A percentile compares a stretch with the other conserved stretches of the same genome.
Evolutionary conservation across 2,888 invertebrate genomes (phyloP).

Genomic region (Halictus quadricinctus): DNA sequence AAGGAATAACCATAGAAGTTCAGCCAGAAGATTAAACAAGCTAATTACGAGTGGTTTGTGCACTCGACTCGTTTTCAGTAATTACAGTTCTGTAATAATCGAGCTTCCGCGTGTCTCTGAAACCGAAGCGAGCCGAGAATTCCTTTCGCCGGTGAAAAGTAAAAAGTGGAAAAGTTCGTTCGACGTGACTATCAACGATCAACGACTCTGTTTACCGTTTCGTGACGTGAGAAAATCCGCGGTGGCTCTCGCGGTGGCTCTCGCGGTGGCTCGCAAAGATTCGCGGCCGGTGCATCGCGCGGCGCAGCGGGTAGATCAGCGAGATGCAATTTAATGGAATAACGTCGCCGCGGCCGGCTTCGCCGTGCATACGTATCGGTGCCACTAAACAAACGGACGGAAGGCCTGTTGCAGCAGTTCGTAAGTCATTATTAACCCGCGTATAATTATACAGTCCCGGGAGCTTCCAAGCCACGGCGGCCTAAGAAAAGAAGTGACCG

Average conservation of each 20-base stretch:
- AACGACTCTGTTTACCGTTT: conserved; percentile 8
- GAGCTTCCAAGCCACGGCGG: conserved; percentile 9
- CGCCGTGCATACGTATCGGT: conserved; percentile 52
- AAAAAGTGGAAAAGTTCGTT: conserved; percentile 15
- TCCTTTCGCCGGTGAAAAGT: neutral
- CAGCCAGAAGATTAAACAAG: neutral
- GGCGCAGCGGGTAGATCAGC: conserved; percentile 52
- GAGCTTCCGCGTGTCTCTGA: conserved; percentile 1
- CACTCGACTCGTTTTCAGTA: neutral
- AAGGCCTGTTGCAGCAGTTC: conserved; percentile 59
- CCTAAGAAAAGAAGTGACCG: conserved; percentile 55
- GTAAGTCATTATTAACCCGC: conserved; percentile 72
- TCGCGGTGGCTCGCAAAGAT: neutral
- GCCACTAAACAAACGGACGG: conserved; percentile 64
- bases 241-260: neutral
- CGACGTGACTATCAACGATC: conserved; percentile 26
- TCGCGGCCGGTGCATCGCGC: conserved; percentile 38
- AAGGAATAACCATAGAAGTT: conserved; percentile 8
- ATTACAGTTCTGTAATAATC: neutral
- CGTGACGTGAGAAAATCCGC: conserved; percentile 35
- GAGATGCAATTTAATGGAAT: conserved; percentile 63
- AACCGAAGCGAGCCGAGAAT: neutral
- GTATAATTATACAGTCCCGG: conserved; percentile 66
- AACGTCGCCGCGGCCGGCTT: conserved; percentile 42
- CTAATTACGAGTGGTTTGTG: neutral